A percentile compares a stretch with the other conserved stretches of the same genome.
phyloP scores from a whole-genome alignment of 2,113 vertebrate genomes.

The Microcebus murinus region DNA sequence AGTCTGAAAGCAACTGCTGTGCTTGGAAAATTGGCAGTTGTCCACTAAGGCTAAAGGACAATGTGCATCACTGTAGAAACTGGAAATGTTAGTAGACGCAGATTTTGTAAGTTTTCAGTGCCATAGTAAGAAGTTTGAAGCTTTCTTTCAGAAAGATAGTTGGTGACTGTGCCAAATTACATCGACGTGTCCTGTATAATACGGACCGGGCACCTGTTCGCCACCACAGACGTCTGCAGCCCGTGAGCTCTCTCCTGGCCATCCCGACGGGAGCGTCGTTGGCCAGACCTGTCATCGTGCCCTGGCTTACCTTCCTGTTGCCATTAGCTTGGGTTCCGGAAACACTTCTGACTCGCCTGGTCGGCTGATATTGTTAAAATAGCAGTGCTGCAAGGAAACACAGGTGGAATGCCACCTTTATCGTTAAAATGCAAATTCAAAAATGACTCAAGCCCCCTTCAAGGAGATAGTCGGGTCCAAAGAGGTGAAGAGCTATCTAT shows the following conservation, averaged over 20 bases:
- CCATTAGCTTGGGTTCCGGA: not conserved
- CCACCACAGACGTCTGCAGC: not conserved
- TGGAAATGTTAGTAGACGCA: too few relatives aligned
- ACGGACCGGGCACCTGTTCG: too few relatives aligned
- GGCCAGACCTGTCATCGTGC: accelerated
- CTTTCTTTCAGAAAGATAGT: not conserved
- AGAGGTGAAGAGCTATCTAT: not conserved
- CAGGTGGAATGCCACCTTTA: too few relatives aligned
- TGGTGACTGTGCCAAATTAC: not conserved
- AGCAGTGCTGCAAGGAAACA: not conserved
- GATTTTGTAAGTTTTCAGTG: not conserved
- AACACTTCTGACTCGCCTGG: accelerated
- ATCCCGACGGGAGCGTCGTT: accelerated
- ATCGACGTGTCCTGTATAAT: not conserved
- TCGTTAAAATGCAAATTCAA: not conserved
- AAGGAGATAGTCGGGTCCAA: not conserved
- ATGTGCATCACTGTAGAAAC: too few relatives aligned
- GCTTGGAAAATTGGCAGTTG: not conserved
- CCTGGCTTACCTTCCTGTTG: not conserved
- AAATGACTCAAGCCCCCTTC: not conserved
- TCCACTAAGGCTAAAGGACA: too few relatives aligned
- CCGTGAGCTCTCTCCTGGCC: not conserved
- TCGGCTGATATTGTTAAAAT: accelerated
- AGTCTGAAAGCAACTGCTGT: not conserved
- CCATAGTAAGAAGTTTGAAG: not conserved